Percentiles rank a stretch among this genome's conserved stretches.
Evolutionary conservation across 2,797 vertebrate species (phyloP).

Genomic region (Arnoldichthys spilopterus): DNA sequence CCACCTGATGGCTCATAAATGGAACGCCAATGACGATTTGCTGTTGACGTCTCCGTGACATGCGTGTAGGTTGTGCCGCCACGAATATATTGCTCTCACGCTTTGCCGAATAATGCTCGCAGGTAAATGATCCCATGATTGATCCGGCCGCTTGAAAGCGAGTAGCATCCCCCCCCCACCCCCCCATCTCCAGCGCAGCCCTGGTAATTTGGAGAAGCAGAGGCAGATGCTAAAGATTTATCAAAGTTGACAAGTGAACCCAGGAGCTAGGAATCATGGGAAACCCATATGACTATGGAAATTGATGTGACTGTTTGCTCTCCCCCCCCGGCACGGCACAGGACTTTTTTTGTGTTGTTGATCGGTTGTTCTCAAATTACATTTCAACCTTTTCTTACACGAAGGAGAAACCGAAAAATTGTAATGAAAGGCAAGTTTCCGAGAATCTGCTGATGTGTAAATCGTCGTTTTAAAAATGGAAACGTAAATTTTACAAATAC

Average conservation of each 20-base stretch:
- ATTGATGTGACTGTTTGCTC: conserved; percentile 65
- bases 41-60: conserved; percentile 84
- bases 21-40: conserved; percentile 96
- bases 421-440: too few relatives aligned
- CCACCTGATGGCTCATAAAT: conserved; percentile 94
- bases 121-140: conserved; percentile 91
- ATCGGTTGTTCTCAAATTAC: conserved; percentile 56
- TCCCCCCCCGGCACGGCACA: conserved; percentile 62
- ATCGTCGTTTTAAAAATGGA: too few relatives aligned
- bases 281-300: conserved; percentile 83
- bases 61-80: conserved; percentile 80
- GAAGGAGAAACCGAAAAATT: conserved; percentile 23
- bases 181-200: conserved; percentile 59
- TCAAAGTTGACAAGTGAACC: conserved; percentile 93
- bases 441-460: too few relatives aligned
- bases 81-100: conserved; percentile 78
- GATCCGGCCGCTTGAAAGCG: conserved; percentile 87
- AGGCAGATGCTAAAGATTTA: conserved; percentile 86
- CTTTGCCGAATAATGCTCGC: conserved; percentile 85
- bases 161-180: conserved; percentile 63
- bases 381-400: conserved; percentile 57
- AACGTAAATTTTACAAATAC: too few relatives aligned
- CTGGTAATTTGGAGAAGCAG: conserved; percentile 82
- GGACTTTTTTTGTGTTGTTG: conserved; percentile 57
- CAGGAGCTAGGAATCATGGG: conserved; percentile 82